These are phyloP conservation scores for Vicugna pacos DNA, from an alignment of 2,113 vertebrate genomes.

Conservation along the genomic window DNA sequence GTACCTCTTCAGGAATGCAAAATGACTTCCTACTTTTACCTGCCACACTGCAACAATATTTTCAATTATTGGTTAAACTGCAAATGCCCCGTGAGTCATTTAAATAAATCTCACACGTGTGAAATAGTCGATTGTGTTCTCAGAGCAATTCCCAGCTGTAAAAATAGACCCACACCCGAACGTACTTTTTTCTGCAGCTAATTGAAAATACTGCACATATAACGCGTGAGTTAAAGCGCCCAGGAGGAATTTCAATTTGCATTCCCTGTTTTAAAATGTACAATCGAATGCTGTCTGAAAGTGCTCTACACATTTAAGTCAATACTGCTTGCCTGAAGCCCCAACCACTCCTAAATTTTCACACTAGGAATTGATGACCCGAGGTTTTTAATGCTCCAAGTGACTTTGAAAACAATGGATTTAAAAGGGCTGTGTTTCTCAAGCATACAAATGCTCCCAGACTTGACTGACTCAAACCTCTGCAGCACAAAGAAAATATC, in stretches of 20 bases:
- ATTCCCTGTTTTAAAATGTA: slow-evolving; percentile 74
- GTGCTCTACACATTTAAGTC: slow-evolving; percentile 67
- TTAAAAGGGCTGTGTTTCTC: slow-evolving; percentile 47
- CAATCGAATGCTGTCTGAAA: slow-evolving; percentile 74
- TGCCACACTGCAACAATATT: slow-evolving; percentile 74
- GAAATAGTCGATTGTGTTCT: slow-evolving; percentile 80
- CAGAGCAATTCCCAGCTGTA: slow-evolving; percentile 79
- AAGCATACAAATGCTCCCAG: slow-evolving; percentile 42
- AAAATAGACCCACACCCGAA: slow-evolving; percentile 76
- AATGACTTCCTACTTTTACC: slow-evolving; percentile 68
- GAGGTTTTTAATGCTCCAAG: slow-evolving; percentile 59
- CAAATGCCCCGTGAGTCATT: slow-evolving; percentile 75
- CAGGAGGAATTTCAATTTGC: slow-evolving; percentile 79
- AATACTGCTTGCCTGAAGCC: slow-evolving; percentile 69
- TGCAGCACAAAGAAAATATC: background rate
- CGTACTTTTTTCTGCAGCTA: slow-evolving; percentile 71
- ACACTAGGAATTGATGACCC: slow-evolving; percentile 53
- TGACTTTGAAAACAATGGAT: slow-evolving; percentile 72
- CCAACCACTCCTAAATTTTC: slow-evolving; percentile 67
- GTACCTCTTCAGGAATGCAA: slow-evolving; percentile 33
- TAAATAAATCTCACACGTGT: slow-evolving; percentile 80
- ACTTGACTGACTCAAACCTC: slow-evolving; percentile 1
- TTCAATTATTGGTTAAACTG: slow-evolving; percentile 77
- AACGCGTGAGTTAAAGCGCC: slow-evolving; percentile 80
- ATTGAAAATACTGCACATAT: slow-evolving; percentile 82